These are phyloP conservation scores for Archips crataeganus DNA, from an alignment of 2,888 invertebrate genomes.

Conservation along the genomic window DNA sequence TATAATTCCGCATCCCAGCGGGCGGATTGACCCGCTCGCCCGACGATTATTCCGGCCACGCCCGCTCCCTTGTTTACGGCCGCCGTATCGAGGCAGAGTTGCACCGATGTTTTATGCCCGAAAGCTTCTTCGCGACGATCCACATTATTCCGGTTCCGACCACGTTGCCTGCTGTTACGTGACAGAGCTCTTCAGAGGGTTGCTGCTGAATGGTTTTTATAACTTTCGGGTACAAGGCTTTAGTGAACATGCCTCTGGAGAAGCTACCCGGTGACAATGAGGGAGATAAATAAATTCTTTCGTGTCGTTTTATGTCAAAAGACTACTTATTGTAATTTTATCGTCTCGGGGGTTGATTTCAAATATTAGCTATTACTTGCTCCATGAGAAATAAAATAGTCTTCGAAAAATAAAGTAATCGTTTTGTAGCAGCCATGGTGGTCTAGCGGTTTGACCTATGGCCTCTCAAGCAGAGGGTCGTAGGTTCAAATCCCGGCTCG, in stretches of 20 bases:
- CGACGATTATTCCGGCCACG: constrained; percentile 32
- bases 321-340: no score
- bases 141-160: constrained; percentile 17
- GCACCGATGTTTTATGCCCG: constrained; percentile 31
- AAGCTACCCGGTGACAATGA: no score
- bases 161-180: constrained; percentile 7
- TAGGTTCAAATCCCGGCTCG: no score
- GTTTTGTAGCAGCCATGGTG: no score
- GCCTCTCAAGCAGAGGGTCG: no score
- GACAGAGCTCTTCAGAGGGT: neutral
- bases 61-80: constrained; percentile 35
- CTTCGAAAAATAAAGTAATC: no score
- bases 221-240: neutral
- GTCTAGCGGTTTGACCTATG: no score
- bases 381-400: no score
- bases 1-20: constrained; percentile 11
- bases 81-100: constrained; percentile 8
- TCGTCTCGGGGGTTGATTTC: no score
- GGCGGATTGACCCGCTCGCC: constrained; percentile 5
- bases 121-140: constrained; percentile 10
- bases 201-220: neutral
- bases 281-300: no score
- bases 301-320: no score
- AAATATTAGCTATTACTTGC: no score
- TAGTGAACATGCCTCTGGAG: neutral